phyloP scores from a whole-genome alignment of 2,888 invertebrate species.

The Eulithis prunata region DNA sequence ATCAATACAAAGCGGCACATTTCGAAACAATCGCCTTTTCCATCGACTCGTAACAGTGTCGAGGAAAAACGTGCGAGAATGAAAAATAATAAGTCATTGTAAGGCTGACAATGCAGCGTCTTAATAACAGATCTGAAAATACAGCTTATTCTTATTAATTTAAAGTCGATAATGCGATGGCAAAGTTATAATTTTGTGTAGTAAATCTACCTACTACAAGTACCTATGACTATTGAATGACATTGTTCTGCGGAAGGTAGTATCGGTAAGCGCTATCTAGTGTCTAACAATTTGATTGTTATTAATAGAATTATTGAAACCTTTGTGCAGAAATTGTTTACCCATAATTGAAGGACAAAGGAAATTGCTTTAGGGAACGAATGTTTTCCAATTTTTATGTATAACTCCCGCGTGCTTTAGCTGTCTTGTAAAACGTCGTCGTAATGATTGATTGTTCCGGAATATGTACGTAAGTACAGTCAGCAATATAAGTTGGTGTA shows the following conservation, averaged over 20 bases:
- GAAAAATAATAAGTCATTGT: slow-evolving; percentile 78
- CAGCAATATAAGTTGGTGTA: too few relatives aligned
- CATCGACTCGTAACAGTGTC: slow-evolving; percentile 72
- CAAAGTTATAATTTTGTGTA: slow-evolving; percentile 19
- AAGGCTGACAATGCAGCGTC: slow-evolving; percentile 29
- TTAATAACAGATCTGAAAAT: slow-evolving; percentile 16
- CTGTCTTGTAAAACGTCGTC: not conserved
- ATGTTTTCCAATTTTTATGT: slow-evolving; percentile 5
- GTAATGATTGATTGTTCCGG: not conserved
- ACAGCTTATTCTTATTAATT: slow-evolving; percentile 12
- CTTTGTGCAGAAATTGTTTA: slow-evolving; percentile 14
- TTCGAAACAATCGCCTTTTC: slow-evolving; percentile 71
- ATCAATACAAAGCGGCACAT: slow-evolving; percentile 40
- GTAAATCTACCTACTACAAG: not conserved
- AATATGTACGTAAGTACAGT: too few relatives aligned
- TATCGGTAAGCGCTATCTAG: slow-evolving; percentile 21
- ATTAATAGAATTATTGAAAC: slow-evolving; percentile 30
- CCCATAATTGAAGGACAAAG: slow-evolving; percentile 16
- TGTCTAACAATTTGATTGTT: slow-evolving; percentile 37
- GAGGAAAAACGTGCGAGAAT: slow-evolving; percentile 81
- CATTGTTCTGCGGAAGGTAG: slow-evolving; percentile 56
- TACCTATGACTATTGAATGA: slow-evolving; percentile 39
- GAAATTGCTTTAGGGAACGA: slow-evolving; percentile 6
- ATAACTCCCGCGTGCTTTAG: not conserved
- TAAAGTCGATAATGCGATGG: slow-evolving; percentile 28